A percentile compares a stretch with the other conserved stretches of the same genome.
phyloP scores from a whole-genome alignment of 2,888 invertebrate species.

The Drosophila barbarae region DNA sequence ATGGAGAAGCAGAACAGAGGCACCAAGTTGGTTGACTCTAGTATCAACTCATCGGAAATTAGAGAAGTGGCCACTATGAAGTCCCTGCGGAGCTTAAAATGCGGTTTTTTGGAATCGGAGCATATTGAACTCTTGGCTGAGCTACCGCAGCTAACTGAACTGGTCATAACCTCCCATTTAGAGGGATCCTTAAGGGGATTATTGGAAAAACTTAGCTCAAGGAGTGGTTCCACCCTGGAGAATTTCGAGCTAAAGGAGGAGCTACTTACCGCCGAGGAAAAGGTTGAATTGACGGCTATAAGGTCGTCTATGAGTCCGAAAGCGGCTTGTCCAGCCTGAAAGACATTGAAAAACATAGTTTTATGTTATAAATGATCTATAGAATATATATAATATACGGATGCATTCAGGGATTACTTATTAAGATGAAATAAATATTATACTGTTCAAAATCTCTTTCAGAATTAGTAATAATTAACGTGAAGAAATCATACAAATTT shows the following conservation, averaged over 20 bases:
- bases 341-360: not conserved
- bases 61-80: constrained; percentile 6
- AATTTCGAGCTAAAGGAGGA: not conserved
- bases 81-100: not conserved
- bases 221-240: not conserved
- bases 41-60: not conserved
- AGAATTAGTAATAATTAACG: too few species aligned
- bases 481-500: too few species aligned
- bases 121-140: constrained; percentile 1
- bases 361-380: too few species aligned
- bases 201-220: not conserved
- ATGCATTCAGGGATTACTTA: too few species aligned
- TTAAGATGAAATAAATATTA: too few species aligned
- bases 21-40: not conserved
- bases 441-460: too few species aligned
- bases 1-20: not conserved
- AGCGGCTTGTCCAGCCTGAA: not conserved
- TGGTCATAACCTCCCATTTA: not conserved
- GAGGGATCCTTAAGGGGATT: not conserved
- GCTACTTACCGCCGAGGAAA: not conserved
- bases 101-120: not conserved
- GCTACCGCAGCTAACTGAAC: not conserved
- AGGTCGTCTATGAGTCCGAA: not conserved
- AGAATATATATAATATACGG: too few species aligned
- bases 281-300: not conserved